These are phyloP conservation scores for Leptoclinus maculatus DNA, from an alignment of 2,797 vertebrate species.

Conservation along the genomic window DNA sequence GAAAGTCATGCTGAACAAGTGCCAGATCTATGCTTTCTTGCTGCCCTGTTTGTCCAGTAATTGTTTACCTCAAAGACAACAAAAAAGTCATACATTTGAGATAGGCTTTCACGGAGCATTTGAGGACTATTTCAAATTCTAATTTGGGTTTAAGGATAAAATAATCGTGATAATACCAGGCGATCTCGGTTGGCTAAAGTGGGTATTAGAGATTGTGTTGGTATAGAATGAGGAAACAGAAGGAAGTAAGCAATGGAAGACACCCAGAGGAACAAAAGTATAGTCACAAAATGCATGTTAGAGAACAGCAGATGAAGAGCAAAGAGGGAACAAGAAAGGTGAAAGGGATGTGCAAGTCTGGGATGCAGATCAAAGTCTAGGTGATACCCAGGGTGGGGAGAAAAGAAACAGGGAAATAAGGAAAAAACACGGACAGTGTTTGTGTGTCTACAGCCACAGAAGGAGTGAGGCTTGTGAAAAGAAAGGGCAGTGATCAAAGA, in stretches of 20 bases:
- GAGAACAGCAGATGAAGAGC: conserved; percentile 37
- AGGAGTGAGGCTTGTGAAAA: conserved; percentile 63
- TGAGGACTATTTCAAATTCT: conserved; percentile 2
- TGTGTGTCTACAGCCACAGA: conserved; percentile 39
- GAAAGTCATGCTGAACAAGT: conserved; percentile 48
- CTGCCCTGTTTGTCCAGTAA: conserved; percentile 27
- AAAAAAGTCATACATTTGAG: conserved; percentile 18
- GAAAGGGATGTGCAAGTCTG: conserved; percentile 57
- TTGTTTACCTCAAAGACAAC: conserved; percentile 33
- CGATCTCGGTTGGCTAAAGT: background rate
- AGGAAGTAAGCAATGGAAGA: conserved; percentile 28
- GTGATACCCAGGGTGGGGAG: conserved; percentile 65
- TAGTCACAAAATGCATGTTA: conserved; percentile 35
- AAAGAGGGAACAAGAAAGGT: conserved; percentile 57
- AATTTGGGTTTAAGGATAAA: conserved; percentile 15
- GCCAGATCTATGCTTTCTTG: conserved; percentile 2
- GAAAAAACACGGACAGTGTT: conserved; percentile 42
- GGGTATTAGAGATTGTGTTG: background rate
- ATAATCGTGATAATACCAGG: conserved; percentile 7
- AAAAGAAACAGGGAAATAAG: conserved; percentile 43
- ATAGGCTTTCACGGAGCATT: background rate
- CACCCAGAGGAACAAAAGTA: conserved; percentile 45
- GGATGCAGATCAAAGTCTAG: conserved; percentile 78
- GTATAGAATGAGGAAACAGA: conserved; percentile 4
- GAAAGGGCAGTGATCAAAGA: conserved; percentile 81